Evolutionary conservation across 2,888 invertebrate species (phyloP).

Genomic region (Crossocerus cetratus): DNA sequence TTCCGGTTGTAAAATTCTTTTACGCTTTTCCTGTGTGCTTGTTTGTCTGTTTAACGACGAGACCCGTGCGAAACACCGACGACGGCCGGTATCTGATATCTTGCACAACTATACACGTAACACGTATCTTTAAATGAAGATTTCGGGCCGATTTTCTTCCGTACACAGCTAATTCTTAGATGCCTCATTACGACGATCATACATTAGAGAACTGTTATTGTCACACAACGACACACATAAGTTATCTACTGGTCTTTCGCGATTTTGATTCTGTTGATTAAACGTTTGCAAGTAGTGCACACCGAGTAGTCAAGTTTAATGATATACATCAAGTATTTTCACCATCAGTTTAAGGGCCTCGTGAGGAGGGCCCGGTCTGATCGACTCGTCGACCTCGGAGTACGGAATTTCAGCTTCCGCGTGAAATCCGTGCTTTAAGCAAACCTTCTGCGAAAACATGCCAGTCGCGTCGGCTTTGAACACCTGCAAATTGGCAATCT

Average conservation of each 20-base stretch:
- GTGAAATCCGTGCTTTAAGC: conserved; percentile 83
- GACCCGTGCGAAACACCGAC: conserved; percentile 43
- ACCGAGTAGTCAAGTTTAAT: conserved; percentile 10
- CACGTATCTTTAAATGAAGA: conserved; percentile 35
- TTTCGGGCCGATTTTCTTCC: conserved; percentile 38
- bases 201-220: conserved; percentile 71
- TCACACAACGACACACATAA: conserved; percentile 69
- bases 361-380: conserved; percentile 84
- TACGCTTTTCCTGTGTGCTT: conserved; percentile 19
- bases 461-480: conserved; percentile 91
- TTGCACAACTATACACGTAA: conserved; percentile 20
- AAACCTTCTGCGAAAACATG: conserved; percentile 87
- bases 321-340: conserved; percentile 68
- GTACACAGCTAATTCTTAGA: conserved; percentile 38
- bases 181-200: conserved; percentile 47
- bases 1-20: conserved; percentile 26
- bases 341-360: conserved; percentile 85
- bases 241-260: conserved; percentile 62
- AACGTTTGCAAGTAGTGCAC: conserved; percentile 13
- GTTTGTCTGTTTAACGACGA: conserved; percentile 34
- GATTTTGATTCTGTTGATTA: conserved; percentile 24
- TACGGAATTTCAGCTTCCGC: conserved; percentile 83
- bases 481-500: conserved; percentile 78
- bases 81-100: conserved; percentile 33
- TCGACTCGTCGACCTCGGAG: conserved; percentile 84